These are phyloP conservation scores for Manis pentadactyla DNA, from an alignment of 2,797 vertebrate genomes.

Conservation along the genomic window DNA sequence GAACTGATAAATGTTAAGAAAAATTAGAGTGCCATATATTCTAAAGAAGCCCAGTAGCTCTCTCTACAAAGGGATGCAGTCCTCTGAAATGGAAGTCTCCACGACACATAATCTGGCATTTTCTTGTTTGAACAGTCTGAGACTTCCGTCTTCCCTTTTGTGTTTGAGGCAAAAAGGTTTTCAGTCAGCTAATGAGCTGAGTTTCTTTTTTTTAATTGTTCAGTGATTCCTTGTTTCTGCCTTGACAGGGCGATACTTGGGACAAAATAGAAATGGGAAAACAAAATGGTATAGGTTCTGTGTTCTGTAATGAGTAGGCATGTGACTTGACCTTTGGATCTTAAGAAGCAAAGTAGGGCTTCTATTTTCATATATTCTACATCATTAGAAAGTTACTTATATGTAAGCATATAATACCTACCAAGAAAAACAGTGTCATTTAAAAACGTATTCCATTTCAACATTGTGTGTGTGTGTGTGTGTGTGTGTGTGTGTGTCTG, in stretches of 20 bases:
- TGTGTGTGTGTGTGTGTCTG: too few relatives aligned
- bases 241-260: background rate
- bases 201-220: background rate
- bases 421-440: background rate
- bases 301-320: background rate
- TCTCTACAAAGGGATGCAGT: background rate
- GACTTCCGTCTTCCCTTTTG: background rate
- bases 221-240: background rate
- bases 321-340: background rate
- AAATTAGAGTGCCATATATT: background rate
- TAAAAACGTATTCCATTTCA: background rate
- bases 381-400: background rate
- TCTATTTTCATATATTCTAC: background rate
- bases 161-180: background rate
- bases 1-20: background rate
- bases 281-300: slow-evolving; percentile 1
- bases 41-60: background rate
- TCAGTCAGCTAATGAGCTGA: background rate
- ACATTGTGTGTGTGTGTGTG: too few relatives aligned
- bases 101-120: background rate
- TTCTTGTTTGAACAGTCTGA: background rate
- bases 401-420: background rate
- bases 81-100: background rate
- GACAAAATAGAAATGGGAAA: background rate
- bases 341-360: background rate